Base-by-base conservation (phyloP, 2,888 invertebrate genomes). In the Lissocephala sabroskyi region DNA sequence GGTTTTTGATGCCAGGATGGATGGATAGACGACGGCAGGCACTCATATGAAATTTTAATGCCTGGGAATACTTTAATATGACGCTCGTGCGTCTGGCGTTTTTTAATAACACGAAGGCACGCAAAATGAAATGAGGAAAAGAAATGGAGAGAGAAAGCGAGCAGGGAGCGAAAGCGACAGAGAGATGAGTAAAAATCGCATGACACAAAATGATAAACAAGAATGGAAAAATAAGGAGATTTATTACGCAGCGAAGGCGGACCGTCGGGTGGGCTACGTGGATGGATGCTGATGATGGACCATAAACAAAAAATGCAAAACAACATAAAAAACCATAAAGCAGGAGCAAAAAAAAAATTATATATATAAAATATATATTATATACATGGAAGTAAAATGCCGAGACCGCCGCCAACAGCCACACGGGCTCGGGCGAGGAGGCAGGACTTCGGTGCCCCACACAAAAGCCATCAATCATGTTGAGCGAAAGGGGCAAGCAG, bases 181-280 rank as follows among this genome's bases (percentile, higher is more conserved):
- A 16, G 29, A 39, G 19, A 55, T 48, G 52, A 52, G 44, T 59
- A 55, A 48, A 74, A 71, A 73, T 76, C 63, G 71, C 71, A 76
- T 71, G 71, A 76, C 77, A 71, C 54, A 68, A 71, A 73, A 71
- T 71, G 70, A 71, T 76, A 71, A 68, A 76, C 74, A 71, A 76
- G 77, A 76, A 73, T 65, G 56, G 50, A 65, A 67, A 67, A 61
- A 62, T 66, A 63, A 63, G 77, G 77, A 71, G 77, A 71, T 71
- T 71, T 71, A 71, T 71, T 71, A 76, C 63, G 70, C 70, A 59
- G 65, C 57, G 45, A 55, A 59, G 65, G 52, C 49, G 23, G 23
- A 3, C 9, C 26, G 32, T 43, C 16, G 10, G 3, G 35, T 23
- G 17, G 52, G 46, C 36, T 49, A 42, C 45, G n/a, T 41, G 48